These are phyloP conservation scores for Cantharis nigra DNA, from an alignment of 2,888 invertebrate genomes.

Conservation along the genomic window DNA sequence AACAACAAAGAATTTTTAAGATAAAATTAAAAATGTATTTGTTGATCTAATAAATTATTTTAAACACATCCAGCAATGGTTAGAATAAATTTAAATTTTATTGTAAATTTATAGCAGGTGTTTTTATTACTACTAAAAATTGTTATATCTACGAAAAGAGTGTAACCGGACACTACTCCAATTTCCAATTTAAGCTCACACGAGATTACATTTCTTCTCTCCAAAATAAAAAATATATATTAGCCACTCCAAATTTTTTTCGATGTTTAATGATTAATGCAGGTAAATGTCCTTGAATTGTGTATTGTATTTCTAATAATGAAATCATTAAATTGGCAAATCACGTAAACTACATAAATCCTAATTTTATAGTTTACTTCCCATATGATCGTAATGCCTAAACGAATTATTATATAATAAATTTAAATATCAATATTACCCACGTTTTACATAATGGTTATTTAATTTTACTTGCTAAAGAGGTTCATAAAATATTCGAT, in stretches of 20 bases:
- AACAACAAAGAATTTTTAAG: not conserved
- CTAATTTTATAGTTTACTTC: constrained; percentile 19
- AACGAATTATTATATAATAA: constrained; percentile 13
- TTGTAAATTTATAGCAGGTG: not conserved
- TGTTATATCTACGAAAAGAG: not conserved
- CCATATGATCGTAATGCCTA: constrained; percentile 1
- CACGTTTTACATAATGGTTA: not conserved
- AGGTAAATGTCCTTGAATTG: not conserved
- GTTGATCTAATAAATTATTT: not conserved
- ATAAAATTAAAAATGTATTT: not conserved
- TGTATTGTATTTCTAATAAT: not conserved
- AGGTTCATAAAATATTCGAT: not conserved
- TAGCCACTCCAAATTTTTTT: not conserved
- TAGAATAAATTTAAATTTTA: not conserved
- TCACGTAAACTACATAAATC: constrained; percentile 21
- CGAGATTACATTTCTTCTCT: not conserved
- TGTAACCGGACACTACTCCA: not conserved
- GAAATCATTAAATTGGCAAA: not conserved
- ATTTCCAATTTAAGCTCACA: not conserved
- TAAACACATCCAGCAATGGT: not conserved
- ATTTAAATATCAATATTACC: not conserved
- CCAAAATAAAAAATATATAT: not conserved
- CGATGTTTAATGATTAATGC: not conserved
- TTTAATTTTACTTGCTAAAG: not conserved
- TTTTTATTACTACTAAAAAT: not conserved